Evolutionary conservation across 2,797 vertebrate genomes (phyloP), one percentile per base, ranked within the genome.

Genomic region (Lemur catta): DNA sequence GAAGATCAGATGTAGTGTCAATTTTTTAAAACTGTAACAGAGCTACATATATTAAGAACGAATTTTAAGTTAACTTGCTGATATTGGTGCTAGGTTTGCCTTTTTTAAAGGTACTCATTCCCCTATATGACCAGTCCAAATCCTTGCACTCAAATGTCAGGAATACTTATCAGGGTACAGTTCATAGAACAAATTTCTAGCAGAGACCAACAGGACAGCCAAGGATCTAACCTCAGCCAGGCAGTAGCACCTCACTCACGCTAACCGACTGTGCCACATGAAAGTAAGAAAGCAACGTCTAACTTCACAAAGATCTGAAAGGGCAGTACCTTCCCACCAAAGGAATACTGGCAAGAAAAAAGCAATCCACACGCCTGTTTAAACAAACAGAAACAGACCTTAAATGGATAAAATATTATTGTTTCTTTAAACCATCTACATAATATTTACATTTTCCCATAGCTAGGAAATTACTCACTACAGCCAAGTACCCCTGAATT

Each of bases 381-480:
- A 95, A 97, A 93, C 88, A 84, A 89, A 95, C 6, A 79, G 69
- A 94, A 78, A 71, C 80, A 92, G 67, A 82, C 46, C 46, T 95
- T 92, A 92, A 69, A 52, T 17, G 12, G 69, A 57, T 43, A 72
- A 57, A 93, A 57, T 84, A 84, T 22, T 84, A 84, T 22, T 93
- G 33, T 92, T 97, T 93, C 93, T 95, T 94, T 87, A 96, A 89
- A 85, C 87, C 18, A 89, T 48, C 63, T 93, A 95, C 87, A 92
- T 89, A 94, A 92, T 94, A 96, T 97, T 93, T 94, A 96, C 55
- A 94, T 97, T 97, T 96, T 94, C 81, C 79, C 79, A 86, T 6
- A 84, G 75, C 67, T 96, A 84, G 55, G 87, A 92, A 93, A 88
- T 94, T 80, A 97, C 63, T 38, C 74, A 38, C 80, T 55, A 80